Conservation (phyloP, 2,113 vertebrate species). For the Mobula birostris region DNA sequence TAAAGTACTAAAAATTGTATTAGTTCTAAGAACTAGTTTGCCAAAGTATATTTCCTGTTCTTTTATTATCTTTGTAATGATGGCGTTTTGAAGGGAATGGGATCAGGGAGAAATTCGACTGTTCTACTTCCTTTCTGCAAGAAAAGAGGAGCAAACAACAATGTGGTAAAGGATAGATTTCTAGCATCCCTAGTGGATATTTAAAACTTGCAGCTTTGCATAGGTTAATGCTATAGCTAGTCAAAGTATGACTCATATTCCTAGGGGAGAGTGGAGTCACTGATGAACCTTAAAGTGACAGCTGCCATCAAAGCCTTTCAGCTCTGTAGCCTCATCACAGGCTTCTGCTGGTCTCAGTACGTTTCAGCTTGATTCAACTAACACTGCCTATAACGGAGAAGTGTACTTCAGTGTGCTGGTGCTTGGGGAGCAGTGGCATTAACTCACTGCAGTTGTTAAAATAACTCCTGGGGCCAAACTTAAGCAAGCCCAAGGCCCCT, state of each 20-base stretch:
- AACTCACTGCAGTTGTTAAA: neutral
- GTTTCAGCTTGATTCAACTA: neutral
- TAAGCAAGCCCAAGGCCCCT: neutral
- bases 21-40: neutral
- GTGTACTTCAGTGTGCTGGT: too few species aligned
- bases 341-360: neutral
- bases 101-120: neutral
- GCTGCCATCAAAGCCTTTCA: neutral
- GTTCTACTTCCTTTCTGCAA: neutral
- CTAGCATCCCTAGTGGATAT: neutral
- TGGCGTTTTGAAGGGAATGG: neutral
- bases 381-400: neutral
- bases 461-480: neutral
- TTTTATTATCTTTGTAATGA: neutral
- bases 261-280: neutral
- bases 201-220: neutral
- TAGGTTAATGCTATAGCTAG: neutral
- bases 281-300: too few species aligned
- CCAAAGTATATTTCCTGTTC: neutral
- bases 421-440: neutral
- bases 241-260: neutral
- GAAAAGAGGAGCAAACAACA: neutral
- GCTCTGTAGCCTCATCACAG: neutral
- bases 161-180: neutral
- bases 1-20: neutral